Evolutionary conservation across 2,888 invertebrate species (phyloP), one percentile per base, ranked within the genome.

Genomic region (Sipunculus nudus): DNA sequence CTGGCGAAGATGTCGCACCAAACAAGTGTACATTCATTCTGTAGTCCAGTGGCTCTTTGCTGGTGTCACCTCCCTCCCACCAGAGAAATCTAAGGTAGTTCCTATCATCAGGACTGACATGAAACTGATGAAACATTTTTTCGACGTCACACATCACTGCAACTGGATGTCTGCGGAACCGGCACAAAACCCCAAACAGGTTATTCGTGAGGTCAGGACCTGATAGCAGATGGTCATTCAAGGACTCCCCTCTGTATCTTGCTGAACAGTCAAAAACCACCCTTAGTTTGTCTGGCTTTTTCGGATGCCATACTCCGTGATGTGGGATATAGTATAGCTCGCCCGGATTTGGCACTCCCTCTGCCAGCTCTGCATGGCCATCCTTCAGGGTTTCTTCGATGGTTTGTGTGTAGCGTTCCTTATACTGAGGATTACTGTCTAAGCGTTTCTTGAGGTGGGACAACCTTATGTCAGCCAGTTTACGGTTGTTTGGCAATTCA

Each of bases 141-240:
- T 67, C 63, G n/a, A 69, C 53, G 41, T 67, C 65, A 28, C 63
- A 58, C 16, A 53, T 48, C 13, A 65, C n/a, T 3, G 66, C 62
- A 16, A 64, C 21, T 21, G 40, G 31, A 21, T 63, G 53, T 13
- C 63, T 4, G 5, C 61, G 32, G 28, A 63, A 68, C n/a, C 61
- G 32, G 16, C 38, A 35, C 10, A 65, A 41, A 6, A 62, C 60
- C 25, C 61, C 52, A 6, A 56, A 21, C 6, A 68, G 43, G 1
- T 25, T 38, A 29, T 65, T 65, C 1, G 53, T 65, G 28, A 65
- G 10, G 26, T 65, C 63, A 6, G 63, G 63, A 5, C 65, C 63
- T 29, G 38, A 32, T 2, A 61, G 40, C 2, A 63, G 39, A 16
- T 68, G 13, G 28, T 63, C 59, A 41, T 68, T 63, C 10, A 68